phyloP scores from a whole-genome alignment of 1,140 invertebrate genomes.

The Doryteuthis pealeii region DNA sequence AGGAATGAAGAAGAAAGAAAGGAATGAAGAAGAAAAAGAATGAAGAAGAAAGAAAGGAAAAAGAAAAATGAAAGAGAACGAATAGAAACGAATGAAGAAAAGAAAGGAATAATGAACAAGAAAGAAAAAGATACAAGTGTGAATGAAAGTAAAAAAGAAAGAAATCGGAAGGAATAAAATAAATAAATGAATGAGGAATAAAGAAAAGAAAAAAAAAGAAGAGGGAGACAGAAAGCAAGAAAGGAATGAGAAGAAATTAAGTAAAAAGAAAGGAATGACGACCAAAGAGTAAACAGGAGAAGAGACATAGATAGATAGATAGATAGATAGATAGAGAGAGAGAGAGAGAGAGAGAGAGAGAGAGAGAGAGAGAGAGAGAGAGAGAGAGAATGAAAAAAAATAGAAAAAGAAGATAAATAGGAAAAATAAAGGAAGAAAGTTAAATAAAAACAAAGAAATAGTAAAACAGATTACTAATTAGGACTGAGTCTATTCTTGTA shows the following conservation, averaged over 20 bases:
- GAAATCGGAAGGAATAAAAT: neutral
- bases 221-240: neutral
- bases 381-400: too few species aligned
- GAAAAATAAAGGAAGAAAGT: too few species aligned
- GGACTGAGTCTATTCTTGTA: too few species aligned
- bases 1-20: too few species aligned
- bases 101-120: neutral
- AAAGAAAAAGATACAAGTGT: neutral
- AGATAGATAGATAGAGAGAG: too few species aligned
- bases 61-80: neutral
- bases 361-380: constrained; percentile 1
- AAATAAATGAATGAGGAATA: neutral
- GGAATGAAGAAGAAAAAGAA: too few species aligned
- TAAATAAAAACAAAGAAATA: too few species aligned
- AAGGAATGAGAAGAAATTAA: neutral
- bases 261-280: neutral
- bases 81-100: neutral
- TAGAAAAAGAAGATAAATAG: too few species aligned
- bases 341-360: neutral
- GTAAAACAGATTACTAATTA: too few species aligned
- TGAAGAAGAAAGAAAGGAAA: too few species aligned
- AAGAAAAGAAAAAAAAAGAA: neutral
- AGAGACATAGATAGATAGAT: neutral
- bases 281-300: neutral
- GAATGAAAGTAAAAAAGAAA: neutral